Evolutionary conservation across 2,113 vertebrate genomes (phyloP), one percentile per base, ranked within the genome.

Genomic region (Notothenia coriiceps): DNA sequence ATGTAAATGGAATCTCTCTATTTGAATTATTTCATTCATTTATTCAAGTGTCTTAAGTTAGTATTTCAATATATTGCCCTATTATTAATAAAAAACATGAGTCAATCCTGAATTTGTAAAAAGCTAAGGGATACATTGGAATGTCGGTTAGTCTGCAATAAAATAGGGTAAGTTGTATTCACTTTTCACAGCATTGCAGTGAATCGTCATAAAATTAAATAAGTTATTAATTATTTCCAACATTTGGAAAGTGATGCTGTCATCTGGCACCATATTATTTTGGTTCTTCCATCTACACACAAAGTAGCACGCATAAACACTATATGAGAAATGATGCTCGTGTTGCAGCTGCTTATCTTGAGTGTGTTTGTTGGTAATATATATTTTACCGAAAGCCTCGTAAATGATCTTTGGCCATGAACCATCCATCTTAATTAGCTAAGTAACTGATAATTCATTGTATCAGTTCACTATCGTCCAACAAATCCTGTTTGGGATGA

Each of bases 331-430:
- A 6, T 9, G 17, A 20, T 6, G 15, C 14, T 59, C 6, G 2
- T 0, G 3, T 59, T 49, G 22, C 43, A 59, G 69, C 10, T 17
- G 6, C 68, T 57, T 70, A 15, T 57, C 15, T 60, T 9, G 14
- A 61, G n/a, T 43, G 33, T 52, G 47, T 52, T 18, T 2, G 1
- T 8, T 43, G 0, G 9, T 22, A 11, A 61, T 17, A 50, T 18
- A 25, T 6, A 29, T 22, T 33, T 5, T 10, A 55, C 17, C 40
- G 46, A 11, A 40, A 22, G 62, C 62, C 20, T 25, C 10, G 6
- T 0, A 49, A 50, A 50, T 20, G 57, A 64, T 18, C 35, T 25
- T 15, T 20, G 10, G 0, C 5, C 12, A 22, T 40, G 7, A 40
- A 40, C 7, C 7, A 40, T 40, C 35, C 35, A 7, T 40, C 35